These are phyloP conservation scores for Sminthurides aquaticus DNA, from an alignment of 2,888 invertebrate species.

Conservation along the genomic window DNA sequence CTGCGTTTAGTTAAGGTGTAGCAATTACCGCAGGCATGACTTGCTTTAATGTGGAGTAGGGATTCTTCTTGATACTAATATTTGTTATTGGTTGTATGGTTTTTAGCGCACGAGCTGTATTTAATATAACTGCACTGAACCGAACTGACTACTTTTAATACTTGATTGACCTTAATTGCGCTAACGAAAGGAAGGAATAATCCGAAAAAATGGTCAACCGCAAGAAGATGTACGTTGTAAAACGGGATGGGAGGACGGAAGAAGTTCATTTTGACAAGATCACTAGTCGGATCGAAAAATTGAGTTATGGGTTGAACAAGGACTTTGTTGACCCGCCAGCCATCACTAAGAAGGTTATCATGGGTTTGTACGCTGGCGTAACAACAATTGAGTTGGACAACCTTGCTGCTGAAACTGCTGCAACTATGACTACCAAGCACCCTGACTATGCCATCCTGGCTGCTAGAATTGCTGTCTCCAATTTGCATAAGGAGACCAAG, in stretches of 20 bases:
- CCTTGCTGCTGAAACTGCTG: slow-evolving; percentile 96
- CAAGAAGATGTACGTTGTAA: slow-evolving; percentile 38
- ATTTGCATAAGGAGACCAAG: slow-evolving; percentile 95
- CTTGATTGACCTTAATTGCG: too few species aligned
- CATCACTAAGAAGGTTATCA: slow-evolving; percentile 86
- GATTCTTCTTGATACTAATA: too few species aligned
- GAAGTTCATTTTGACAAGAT: slow-evolving; percentile 96
- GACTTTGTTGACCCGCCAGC: slow-evolving; percentile 91
- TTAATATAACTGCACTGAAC: too few species aligned
- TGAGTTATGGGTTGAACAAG: slow-evolving; percentile 91
- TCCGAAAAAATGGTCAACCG: slow-evolving; percentile 16
- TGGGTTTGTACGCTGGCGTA: slow-evolving; percentile 90
- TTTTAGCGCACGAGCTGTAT: too few species aligned
- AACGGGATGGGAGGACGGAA: slow-evolving; percentile 72
- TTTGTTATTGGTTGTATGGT: too few species aligned
- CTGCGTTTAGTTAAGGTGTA: too few species aligned
- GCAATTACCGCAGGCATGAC: too few species aligned
- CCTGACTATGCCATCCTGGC: slow-evolving; percentile 90
- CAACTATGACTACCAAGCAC: slow-evolving; percentile 93
- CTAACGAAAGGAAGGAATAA: too few species aligned
- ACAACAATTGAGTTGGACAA: slow-evolving; percentile 96
- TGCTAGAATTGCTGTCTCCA: slow-evolving; percentile 88
- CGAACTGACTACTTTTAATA: too few species aligned
- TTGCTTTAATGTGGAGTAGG: too few species aligned
- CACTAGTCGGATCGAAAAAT: slow-evolving; percentile 86